Percentiles rank a stretch among this genome's conserved stretches.
phyloP scores from a whole-genome alignment of 2,113 vertebrate species.

The Atractosteus spatula region DNA sequence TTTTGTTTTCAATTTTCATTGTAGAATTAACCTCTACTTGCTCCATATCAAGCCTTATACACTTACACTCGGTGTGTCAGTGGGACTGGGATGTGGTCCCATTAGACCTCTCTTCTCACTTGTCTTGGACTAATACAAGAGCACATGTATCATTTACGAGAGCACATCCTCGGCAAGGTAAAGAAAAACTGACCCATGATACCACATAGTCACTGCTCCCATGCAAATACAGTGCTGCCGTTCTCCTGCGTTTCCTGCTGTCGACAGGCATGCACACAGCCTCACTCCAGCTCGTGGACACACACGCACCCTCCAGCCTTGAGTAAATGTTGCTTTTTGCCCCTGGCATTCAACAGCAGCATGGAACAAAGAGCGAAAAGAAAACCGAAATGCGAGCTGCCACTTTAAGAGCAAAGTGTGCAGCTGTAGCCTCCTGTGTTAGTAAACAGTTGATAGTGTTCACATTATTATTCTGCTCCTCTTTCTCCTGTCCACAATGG shows the following conservation, averaged over 20 bases:
- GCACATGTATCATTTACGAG: no score
- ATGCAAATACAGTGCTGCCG: no score
- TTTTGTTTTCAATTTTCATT: no score
- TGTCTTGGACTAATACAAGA: no score
- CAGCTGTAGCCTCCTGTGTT: slow-evolving; percentile 80
- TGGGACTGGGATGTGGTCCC: no score
- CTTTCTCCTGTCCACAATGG: slow-evolving; percentile 77
- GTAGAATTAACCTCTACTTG: no score
- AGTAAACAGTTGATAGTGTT: slow-evolving; percentile 83
- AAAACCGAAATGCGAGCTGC: slow-evolving; percentile 12
- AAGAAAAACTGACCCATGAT: no score
- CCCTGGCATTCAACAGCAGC: slow-evolving; percentile 17
- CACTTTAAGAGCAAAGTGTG: slow-evolving; percentile 32
- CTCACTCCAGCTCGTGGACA: background rate
- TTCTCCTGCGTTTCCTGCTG: background rate
- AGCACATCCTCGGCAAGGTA: no score
- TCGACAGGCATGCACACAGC: slow-evolving; percentile 1
- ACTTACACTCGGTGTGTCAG: no score
- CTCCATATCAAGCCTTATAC: no score
- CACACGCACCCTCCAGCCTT: background rate
- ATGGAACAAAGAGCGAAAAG: slow-evolving; percentile 19
- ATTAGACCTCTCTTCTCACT: no score
- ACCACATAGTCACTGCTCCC: no score
- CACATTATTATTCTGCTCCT: slow-evolving; percentile 79
- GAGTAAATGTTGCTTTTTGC: slow-evolving; percentile 22